These are phyloP conservation scores for Glaucomys volans DNA, from an alignment of 2,113 vertebrate genomes.

Conservation along the genomic window DNA sequence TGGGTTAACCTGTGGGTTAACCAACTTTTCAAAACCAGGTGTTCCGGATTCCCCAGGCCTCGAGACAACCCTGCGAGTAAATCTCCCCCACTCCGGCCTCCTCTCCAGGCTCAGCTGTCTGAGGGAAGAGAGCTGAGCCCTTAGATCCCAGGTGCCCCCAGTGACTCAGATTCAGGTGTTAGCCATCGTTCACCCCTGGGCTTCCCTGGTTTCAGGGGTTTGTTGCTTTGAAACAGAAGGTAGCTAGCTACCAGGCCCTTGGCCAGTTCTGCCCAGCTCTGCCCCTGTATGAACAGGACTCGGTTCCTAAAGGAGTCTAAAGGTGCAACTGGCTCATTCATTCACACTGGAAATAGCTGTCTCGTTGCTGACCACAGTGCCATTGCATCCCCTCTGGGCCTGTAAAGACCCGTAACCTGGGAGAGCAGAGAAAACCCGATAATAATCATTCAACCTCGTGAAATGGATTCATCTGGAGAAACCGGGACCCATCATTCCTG, in stretches of 20 bases:
- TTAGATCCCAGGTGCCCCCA: neutral
- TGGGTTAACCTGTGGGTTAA: neutral
- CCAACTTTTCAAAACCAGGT: constrained; percentile 76
- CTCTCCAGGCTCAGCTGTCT: constrained; percentile 64
- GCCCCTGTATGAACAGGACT: neutral
- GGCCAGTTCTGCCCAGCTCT: too few species aligned
- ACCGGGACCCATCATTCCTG: neutral
- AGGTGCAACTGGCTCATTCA: neutral
- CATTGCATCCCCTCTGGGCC: neutral
- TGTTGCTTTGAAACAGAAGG: neutral
- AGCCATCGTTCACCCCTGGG: neutral
- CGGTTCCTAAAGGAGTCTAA: neutral
- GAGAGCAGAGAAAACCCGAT: neutral
- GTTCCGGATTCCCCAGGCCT: constrained; percentile 63
- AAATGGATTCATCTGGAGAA: constrained; percentile 37
- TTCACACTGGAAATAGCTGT: constrained; percentile 26
- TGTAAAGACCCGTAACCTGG: neutral
- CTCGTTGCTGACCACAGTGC: neutral
- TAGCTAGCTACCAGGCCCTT: neutral
- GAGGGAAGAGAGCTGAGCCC: constrained; percentile 12
- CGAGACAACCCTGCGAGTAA: constrained; percentile 60
- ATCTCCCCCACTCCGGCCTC: constrained; percentile 33
- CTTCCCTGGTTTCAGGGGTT: neutral
- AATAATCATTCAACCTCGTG: neutral
- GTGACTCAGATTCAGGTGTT: neutral